A percentile compares a stretch with the other conserved stretches of the same genome.
phyloP scores from a whole-genome alignment of 2,797 vertebrate species.

The Hylomyscus alleni region DNA sequence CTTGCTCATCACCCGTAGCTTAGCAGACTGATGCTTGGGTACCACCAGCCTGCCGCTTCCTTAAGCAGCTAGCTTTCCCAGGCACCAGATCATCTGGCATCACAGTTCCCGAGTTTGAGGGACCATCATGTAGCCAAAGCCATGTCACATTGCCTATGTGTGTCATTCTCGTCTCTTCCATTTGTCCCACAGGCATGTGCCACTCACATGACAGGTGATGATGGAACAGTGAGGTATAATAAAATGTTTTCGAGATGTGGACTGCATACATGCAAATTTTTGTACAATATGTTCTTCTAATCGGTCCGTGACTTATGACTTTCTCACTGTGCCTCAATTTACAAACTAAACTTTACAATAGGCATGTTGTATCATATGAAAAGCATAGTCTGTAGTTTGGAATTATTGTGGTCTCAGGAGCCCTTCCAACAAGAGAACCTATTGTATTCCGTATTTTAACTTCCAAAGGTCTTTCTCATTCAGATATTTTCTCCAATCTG shows the following conservation, averaged over 20 bases:
- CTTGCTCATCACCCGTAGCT: too few relatives aligned
- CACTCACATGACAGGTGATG: neutral
- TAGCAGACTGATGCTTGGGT: neutral
- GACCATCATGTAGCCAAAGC: neutral
- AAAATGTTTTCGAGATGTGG: neutral
- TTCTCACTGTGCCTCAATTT: neutral
- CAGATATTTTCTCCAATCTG: neutral
- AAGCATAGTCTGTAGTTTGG: neutral
- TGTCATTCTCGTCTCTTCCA: neutral
- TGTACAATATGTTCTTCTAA: neutral
- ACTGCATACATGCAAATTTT: neutral
- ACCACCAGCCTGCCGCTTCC: neutral
- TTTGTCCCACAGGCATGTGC: neutral
- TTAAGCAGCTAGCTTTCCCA: neutral
- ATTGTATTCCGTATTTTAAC: neutral
- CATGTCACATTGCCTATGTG: neutral
- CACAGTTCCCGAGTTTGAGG: neutral
- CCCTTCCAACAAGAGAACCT: neutral
- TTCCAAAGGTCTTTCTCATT: neutral
- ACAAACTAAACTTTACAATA: neutral
- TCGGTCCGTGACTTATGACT: neutral
- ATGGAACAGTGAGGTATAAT: neutral
- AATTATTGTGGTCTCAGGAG: neutral
- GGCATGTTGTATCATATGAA: neutral
- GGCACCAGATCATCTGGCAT: neutral